These are phyloP conservation scores for Stegastes partitus DNA, from an alignment of 2,113 vertebrate species.

Conservation along the genomic window DNA sequence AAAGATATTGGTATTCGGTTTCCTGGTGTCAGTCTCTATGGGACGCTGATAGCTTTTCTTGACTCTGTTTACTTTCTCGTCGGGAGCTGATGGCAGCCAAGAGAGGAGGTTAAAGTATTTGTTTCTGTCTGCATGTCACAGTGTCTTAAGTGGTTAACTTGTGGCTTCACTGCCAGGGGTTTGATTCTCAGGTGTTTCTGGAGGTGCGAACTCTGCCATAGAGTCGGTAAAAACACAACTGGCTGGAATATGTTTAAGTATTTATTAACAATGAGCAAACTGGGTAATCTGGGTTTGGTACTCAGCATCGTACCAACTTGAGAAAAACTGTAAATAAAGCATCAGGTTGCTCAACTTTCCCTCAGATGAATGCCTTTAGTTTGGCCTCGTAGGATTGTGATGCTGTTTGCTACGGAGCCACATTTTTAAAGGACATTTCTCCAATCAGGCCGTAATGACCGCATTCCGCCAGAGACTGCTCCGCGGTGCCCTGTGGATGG, in stretches of 20 bases:
- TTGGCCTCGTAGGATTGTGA: background rate
- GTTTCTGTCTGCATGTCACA: slow-evolving; percentile 41
- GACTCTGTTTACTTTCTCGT: slow-evolving; percentile 60
- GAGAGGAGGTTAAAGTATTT: slow-evolving; percentile 48
- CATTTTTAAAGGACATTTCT: slow-evolving; percentile 14
- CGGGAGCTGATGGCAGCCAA: slow-evolving; percentile 45
- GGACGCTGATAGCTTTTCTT: slow-evolving; percentile 49
- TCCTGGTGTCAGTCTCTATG: slow-evolving; percentile 52
- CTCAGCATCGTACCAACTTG: too few relatives aligned
- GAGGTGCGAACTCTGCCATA: too few relatives aligned
- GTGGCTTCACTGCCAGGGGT: background rate
- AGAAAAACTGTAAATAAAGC: too few relatives aligned
- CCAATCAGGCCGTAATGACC: slow-evolving; percentile 6
- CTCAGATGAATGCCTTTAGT: too few relatives aligned
- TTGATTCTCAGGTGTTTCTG: slow-evolving; percentile 7
- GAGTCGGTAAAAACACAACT: too few relatives aligned
- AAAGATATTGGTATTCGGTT: slow-evolving; percentile 60
- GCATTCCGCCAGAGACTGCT: slow-evolving; percentile 4
- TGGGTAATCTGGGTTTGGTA: too few relatives aligned
- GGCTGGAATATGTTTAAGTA: too few relatives aligned
- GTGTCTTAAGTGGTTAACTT: slow-evolving; percentile 45
- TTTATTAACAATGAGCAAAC: too few relatives aligned
- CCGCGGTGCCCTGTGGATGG: slow-evolving; percentile 19
- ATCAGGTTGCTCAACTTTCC: too few relatives aligned
- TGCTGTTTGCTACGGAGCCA: slow-evolving; percentile 7